A percentile compares a stretch with the other conserved stretches of the same genome.
phyloP scores from a whole-genome alignment of 2,797 vertebrate genomes.

The Lates japonicus region DNA sequence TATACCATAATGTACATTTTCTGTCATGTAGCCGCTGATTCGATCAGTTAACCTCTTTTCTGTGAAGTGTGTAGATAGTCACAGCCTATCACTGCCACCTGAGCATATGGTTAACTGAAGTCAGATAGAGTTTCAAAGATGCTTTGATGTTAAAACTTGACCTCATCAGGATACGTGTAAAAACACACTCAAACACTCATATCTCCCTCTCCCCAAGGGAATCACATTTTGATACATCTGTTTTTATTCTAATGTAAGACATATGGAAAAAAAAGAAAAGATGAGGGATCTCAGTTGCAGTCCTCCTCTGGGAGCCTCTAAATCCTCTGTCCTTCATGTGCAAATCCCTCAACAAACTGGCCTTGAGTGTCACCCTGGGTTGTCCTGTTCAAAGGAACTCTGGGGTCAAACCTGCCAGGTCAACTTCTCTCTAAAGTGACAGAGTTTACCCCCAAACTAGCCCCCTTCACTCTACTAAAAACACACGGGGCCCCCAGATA shows the following conservation, averaged over 20 bases:
- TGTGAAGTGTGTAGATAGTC: slow-evolving; percentile 24
- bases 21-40: slow-evolving; percentile 28
- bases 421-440: slow-evolving; percentile 72
- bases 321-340: slow-evolving; percentile 77
- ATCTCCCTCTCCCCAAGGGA: slow-evolving; percentile 6
- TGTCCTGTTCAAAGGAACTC: slow-evolving; percentile 80
- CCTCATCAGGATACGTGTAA: slow-evolving; percentile 39
- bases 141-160: slow-evolving; percentile 65
- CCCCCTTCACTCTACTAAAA: slow-evolving; percentile 70
- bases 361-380: slow-evolving; percentile 71
- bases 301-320: slow-evolving; percentile 53
- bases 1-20: slow-evolving; percentile 30
- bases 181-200: slow-evolving; percentile 43
- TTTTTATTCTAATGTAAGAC: slow-evolving; percentile 61
- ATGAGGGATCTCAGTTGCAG: slow-evolving; percentile 53
- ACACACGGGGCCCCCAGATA: slow-evolving; percentile 74
- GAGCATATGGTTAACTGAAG: slow-evolving; percentile 37
- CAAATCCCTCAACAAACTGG: slow-evolving; percentile 77
- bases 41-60: slow-evolving; percentile 25
- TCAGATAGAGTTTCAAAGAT: slow-evolving; percentile 36
- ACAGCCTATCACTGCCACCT: slow-evolving; percentile 11
- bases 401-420: slow-evolving; percentile 78
- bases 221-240: slow-evolving; percentile 48
- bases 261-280: slow-evolving; percentile 16
- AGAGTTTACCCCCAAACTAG: slow-evolving; percentile 74